A percentile compares a stretch with the other conserved stretches of the same genome.
Evolutionary conservation across 2,113 vertebrate species (phyloP).

Genomic region (Syrmaticus mikado): DNA sequence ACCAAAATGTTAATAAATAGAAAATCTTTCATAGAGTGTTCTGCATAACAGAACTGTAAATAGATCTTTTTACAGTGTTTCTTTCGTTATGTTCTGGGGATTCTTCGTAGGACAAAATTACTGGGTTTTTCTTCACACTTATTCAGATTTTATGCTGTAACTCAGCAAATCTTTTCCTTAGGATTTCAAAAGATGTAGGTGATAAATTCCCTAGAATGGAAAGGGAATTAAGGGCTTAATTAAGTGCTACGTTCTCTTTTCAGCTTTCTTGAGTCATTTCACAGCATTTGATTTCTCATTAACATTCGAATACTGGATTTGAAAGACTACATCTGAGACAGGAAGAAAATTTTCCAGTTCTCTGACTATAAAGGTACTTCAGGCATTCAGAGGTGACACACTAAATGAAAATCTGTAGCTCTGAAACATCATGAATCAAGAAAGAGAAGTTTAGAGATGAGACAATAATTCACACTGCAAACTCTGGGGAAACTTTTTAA

Average conservation of each 20-base stretch:
- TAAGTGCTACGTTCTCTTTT: background rate
- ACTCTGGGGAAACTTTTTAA: background rate
- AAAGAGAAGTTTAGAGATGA: background rate
- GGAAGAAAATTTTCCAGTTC: background rate
- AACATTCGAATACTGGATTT: background rate
- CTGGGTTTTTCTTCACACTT: background rate
- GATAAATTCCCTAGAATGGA: background rate
- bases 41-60: background rate
- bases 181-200: background rate
- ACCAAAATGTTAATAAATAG: background rate
- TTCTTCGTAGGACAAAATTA: background rate
- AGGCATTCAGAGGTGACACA: background rate
- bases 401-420: background rate
- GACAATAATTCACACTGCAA: background rate
- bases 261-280: background rate
- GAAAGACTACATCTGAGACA: background rate
- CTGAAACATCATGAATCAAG: background rate
- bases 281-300: conserved; percentile 5
- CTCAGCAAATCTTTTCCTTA: background rate
- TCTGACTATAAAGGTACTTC: background rate
- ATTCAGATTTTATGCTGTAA: background rate
- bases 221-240: background rate
- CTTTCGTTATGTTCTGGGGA: background rate
- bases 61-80: fast-evolving
- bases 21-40: background rate